A percentile compares a stretch with the other conserved stretches of the same genome.
These are phyloP conservation scores for Melanostoma scalare DNA, from an alignment of 2,888 invertebrate species.

Conservation along the genomic window DNA sequence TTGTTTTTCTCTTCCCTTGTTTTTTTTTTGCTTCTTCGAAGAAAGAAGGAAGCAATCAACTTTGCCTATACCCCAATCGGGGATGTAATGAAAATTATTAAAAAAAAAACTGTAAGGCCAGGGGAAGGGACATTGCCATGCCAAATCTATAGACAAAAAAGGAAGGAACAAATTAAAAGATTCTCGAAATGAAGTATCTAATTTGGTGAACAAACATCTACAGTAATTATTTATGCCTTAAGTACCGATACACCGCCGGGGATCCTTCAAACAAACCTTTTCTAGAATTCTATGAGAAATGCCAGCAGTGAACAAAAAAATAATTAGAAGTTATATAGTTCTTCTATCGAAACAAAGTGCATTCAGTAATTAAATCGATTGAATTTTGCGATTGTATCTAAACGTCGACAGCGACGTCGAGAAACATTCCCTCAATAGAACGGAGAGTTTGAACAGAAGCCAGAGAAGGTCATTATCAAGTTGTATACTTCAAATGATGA, in stretches of 20 bases:
- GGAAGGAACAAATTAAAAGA: neutral
- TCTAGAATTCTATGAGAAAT: slow-evolving; percentile 7
- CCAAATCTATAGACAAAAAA: neutral
- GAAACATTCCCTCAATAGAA: neutral
- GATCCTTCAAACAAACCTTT: neutral
- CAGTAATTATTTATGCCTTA: slow-evolving; percentile 8
- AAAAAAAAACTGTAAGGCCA: slow-evolving; percentile 25
- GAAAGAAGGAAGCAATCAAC: slow-evolving; percentile 50
- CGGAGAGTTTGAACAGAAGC: too few species aligned
- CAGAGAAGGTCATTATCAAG: slow-evolving; percentile 2
- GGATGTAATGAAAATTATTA: slow-evolving; percentile 46
- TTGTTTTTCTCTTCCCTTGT: slow-evolving; percentile 51
- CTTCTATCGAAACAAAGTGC: slow-evolving; percentile 74
- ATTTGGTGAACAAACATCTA: neutral
- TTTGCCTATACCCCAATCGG: slow-evolving; percentile 1
- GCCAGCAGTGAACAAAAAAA: neutral
- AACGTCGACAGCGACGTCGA: neutral
- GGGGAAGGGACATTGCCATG: too few species aligned
- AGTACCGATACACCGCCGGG: neutral
- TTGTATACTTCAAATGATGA: slow-evolving; percentile 35
- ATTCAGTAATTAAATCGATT: slow-evolving; percentile 82
- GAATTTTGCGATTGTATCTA: slow-evolving; percentile 80
- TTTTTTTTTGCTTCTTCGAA: neutral
- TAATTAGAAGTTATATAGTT: slow-evolving; percentile 13
- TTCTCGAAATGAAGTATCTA: neutral